A percentile compares a stretch with the other conserved stretches of the same genome.
These are phyloP conservation scores for Lasioglossum baleicum DNA, from an alignment of 1,140 invertebrate species.

Conservation along the genomic window DNA sequence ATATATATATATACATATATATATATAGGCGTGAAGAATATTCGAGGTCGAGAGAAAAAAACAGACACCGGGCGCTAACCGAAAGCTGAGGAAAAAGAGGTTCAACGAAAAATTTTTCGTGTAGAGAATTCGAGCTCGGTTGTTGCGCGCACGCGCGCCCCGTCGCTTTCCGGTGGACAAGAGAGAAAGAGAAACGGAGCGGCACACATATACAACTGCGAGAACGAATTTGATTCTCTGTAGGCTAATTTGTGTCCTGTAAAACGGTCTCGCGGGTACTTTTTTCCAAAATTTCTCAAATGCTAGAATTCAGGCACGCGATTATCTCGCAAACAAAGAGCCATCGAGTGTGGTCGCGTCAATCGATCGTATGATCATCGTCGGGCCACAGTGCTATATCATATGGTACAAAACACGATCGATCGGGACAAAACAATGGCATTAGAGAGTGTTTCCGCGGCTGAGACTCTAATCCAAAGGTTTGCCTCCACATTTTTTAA, in stretches of 20 bases:
- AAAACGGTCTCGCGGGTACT: constrained; percentile 7
- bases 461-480: constrained; percentile 79
- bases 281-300: constrained; percentile 51
- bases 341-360: constrained; percentile 64
- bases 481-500: constrained; percentile 76
- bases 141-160: constrained; percentile 13
- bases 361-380: constrained; percentile 72
- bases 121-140: constrained; percentile 2
- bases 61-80: constrained; percentile 16
- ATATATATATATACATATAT: no score
- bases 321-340: constrained; percentile 58
- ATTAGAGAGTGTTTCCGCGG: constrained; percentile 79
- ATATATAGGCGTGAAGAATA: constrained; percentile 24
- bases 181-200: constrained; percentile 57
- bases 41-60: constrained; percentile 22
- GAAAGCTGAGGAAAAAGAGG: constrained; percentile 13
- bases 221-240: constrained; percentile 21
- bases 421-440: constrained; percentile 75
- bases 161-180: neutral
- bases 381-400: constrained; percentile 72
- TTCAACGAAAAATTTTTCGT: constrained; percentile 5
- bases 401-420: constrained; percentile 65
- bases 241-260: constrained; percentile 35
- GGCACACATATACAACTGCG: constrained; percentile 26
- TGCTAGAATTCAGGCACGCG: constrained; percentile 64